These are phyloP conservation scores for Marisa cornuarietis DNA, from an alignment of 1,140 invertebrate genomes.

Conservation along the genomic window DNA sequence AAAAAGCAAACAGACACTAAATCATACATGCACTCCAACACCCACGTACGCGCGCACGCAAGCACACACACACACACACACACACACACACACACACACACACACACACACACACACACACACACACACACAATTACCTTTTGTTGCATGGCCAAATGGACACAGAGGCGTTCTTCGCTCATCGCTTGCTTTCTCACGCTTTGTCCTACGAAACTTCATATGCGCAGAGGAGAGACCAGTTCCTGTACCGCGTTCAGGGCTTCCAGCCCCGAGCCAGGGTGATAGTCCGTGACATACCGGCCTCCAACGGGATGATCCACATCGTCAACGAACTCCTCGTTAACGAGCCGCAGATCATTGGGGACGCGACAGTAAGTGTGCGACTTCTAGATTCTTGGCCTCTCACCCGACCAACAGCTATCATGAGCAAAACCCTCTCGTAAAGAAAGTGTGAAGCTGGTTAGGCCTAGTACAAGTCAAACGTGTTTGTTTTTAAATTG, in stretches of 20 bases:
- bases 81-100: not conserved
- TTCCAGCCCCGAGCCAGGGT: conserved; percentile 38
- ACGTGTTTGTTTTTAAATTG: no score
- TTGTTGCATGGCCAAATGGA: no score
- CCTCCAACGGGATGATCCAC: conserved; percentile 62
- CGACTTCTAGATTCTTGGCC: not conserved
- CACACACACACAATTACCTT: no score
- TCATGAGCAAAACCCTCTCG: no score
- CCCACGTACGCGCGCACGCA: not conserved
- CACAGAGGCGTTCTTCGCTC: no score
- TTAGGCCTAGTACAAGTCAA: no score
- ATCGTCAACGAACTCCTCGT: conserved; percentile 52
- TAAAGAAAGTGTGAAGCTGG: no score
- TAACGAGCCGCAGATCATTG: conserved; percentile 41
- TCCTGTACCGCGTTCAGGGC: conserved; percentile 41
- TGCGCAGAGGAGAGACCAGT: conserved; percentile 23
- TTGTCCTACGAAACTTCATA: no score
- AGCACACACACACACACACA: no score
- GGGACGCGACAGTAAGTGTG: conserved; percentile 43
- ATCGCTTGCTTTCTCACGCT: no score
- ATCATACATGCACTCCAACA: not conserved
- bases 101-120: not conserved
- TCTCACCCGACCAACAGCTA: not conserved
- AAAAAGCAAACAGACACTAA: no score
- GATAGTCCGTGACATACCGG: conserved; percentile 44